phyloP scores from a whole-genome alignment of 2,113 vertebrate genomes.

The Emydura subglobosa region DNA sequence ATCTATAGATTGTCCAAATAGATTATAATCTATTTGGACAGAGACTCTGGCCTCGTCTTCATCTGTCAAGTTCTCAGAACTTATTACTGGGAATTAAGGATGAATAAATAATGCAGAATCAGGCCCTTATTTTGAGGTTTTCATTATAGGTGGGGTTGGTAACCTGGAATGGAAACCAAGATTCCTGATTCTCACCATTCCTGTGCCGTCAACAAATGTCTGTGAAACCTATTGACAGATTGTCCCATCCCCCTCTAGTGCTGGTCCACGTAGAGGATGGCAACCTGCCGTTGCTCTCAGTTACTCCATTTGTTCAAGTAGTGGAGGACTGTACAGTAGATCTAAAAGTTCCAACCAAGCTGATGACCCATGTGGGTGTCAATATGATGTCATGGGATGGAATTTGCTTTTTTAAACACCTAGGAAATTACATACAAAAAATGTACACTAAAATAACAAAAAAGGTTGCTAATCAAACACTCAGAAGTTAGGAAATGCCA shows the following conservation, averaged over 20 bases:
- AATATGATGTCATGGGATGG: background rate
- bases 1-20: background rate
- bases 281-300: background rate
- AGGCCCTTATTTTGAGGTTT: background rate
- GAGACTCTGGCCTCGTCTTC: background rate
- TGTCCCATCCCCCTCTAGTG: background rate
- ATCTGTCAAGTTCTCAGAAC: background rate
- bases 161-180: background rate
- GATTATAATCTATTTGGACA: background rate
- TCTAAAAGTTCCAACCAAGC: no score
- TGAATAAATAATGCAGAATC: background rate
- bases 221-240: background rate
- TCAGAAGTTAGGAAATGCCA: background rate
- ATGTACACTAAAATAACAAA: background rate
- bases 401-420: background rate
- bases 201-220: background rate
- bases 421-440: background rate
- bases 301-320: background rate
- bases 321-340: background rate
- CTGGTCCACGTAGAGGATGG: background rate
- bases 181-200: background rate
- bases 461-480: background rate
- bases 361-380: background rate
- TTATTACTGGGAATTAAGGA: background rate
- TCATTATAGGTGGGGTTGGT: background rate